These are phyloP conservation scores for Caenorhabditis zanzibari DNA, from an alignment of 2,888 invertebrate genomes.

Conservation along the genomic window DNA sequence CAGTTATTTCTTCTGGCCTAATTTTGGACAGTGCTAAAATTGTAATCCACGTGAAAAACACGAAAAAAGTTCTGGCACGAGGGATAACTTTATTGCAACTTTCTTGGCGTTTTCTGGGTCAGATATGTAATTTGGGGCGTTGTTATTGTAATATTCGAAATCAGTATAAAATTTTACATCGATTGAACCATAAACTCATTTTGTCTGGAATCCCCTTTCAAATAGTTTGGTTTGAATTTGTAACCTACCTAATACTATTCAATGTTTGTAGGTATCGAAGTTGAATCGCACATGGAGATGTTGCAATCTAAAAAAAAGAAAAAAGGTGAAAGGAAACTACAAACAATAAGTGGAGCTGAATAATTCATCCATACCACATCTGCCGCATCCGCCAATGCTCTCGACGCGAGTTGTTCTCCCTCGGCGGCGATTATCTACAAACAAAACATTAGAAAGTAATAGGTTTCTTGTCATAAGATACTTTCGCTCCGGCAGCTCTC, in stretches of 20 bases:
- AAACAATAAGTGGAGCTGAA: slow-evolving; percentile 28
- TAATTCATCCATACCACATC: slow-evolving; percentile 86
- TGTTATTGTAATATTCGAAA: too few species aligned
- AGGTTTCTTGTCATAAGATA: slow-evolving; percentile 50
- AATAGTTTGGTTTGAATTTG: too few species aligned
- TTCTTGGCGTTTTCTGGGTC: too few species aligned
- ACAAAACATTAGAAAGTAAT: slow-evolving; percentile 53
- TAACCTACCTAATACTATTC: slow-evolving; percentile 85
- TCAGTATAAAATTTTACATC: too few species aligned
- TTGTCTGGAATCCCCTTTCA: too few species aligned
- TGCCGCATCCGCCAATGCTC: slow-evolving; percentile 91
- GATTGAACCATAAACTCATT: too few species aligned
- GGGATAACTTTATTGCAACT: too few species aligned
- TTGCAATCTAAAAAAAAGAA: slow-evolving; percentile 86
- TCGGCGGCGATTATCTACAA: slow-evolving; percentile 86
- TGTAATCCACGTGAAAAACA: too few species aligned
- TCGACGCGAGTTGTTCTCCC: slow-evolving; percentile 87
- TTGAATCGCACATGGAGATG: slow-evolving; percentile 91
- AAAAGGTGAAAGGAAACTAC: slow-evolving; percentile 13
- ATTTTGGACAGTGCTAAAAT: too few species aligned
- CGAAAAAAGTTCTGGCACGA: too few species aligned
- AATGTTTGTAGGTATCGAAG: slow-evolving; percentile 89
- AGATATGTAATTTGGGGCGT: too few species aligned
- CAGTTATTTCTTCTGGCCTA: too few species aligned
- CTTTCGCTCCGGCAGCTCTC: slow-evolving; percentile 79